Percentiles rank a stretch among this genome's conserved stretches.
These are phyloP conservation scores for Aphelocoma californica DNA, from an alignment of 2,797 vertebrate species.

Conservation along the genomic window DNA sequence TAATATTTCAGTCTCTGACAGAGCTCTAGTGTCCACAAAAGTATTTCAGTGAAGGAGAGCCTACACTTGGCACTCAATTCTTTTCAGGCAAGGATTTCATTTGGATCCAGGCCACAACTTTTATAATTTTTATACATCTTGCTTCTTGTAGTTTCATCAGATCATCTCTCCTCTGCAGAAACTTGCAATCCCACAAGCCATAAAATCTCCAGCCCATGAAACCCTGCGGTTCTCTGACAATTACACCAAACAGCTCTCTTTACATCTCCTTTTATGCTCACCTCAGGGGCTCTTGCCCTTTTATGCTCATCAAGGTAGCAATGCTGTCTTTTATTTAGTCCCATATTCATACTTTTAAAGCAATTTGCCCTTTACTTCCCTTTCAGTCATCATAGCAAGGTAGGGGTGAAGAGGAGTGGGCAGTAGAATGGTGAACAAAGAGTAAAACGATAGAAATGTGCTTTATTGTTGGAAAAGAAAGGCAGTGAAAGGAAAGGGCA, in stretches of 20 bases:
- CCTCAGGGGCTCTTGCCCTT: constrained; percentile 24
- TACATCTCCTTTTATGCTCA: constrained; percentile 23
- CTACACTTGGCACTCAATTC: background rate
- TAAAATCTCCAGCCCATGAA: background rate
- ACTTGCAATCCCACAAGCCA: background rate
- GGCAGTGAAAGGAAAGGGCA: background rate
- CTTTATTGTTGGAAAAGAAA: background rate
- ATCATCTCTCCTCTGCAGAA: background rate
- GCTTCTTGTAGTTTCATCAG: background rate
- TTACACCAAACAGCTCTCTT: background rate
- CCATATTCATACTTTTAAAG: background rate
- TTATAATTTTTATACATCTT: background rate
- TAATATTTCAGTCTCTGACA: too few relatives aligned
- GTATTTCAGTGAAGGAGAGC: background rate
- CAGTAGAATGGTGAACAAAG: background rate
- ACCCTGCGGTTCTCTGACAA: background rate
- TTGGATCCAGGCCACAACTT: background rate
- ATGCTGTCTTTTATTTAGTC: constrained; percentile 5
- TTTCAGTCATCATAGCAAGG: background rate
- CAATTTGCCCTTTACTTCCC: constrained; percentile 15
- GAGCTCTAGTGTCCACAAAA: background rate
- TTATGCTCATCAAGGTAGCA: background rate
- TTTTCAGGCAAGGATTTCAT: background rate
- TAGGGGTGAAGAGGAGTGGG: background rate
- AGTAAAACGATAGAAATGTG: background rate